Base-by-base conservation (phyloP, 2,113 vertebrate genomes). In the Poecile atricapillus region DNA sequence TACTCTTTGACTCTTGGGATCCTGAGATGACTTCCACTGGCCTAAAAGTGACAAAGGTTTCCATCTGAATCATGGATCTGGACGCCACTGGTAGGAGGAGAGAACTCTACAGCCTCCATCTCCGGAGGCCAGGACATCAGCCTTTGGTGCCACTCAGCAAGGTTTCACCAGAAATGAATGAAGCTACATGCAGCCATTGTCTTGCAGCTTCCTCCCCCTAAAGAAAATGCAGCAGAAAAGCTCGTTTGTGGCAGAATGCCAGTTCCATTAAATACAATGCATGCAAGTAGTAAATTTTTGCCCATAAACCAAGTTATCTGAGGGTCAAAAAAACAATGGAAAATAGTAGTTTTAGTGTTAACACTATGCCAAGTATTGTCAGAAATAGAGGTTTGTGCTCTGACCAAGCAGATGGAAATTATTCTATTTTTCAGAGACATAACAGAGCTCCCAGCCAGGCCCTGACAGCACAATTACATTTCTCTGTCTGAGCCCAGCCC, bases 331-430 rank as follows among this genome's bases (percentile, higher is more conserved):
- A 37, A 88, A 55, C 56, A 82, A 84, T 33, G 78, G 75, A 90
- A 95, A 92, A 74, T 53, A 47, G 37, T 31, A 62, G 46, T 47
- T 87, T 35, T 53, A 27, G 28, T 53, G 52, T 87, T 58, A 90
- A 53, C 7, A 4, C 11, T 35, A 12, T 65, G 69, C 74, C 63
- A 89, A 89, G 27, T 60, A 37, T 65, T 84, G 91, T 76, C 89
- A 92, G 81, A 91, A 94, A 87, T 6, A 87, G 71, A 65, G 7
- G 20, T n/a, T 93, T 84, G 77, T 93, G 68, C 64, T 89, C 52
- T 56, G 82, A 12, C 60, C 24, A 41, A 60, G 44, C 52, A 91
- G 74, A 87, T 87, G 78, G 90, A 87, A 94, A 87, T 68, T 15
- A 39, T 47, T 91, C 27, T 31, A 22, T 55, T n/a, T 31, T 53